Evolutionary conservation across 2,113 vertebrate genomes (phyloP).

Genomic region (Acanthisitta chloris): DNA sequence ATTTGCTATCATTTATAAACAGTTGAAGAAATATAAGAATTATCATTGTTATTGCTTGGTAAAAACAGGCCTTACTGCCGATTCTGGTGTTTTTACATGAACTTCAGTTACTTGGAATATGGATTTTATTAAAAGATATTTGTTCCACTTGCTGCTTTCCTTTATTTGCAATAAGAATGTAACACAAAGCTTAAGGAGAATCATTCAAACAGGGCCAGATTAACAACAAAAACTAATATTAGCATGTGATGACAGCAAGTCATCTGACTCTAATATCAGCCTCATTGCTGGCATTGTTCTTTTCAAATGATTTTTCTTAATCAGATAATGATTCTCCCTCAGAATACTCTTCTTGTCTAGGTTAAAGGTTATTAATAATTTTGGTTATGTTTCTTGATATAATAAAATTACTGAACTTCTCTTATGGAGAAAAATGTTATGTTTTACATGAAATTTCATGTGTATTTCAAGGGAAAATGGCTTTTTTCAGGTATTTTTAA

Average conservation of each 20-base stretch:
- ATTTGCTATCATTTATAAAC: neutral
- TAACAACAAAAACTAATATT: neutral
- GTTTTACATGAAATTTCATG: neutral
- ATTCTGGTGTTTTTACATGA: neutral
- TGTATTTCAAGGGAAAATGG: neutral
- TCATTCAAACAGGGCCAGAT: neutral
- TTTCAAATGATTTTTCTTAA: neutral
- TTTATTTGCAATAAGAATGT: neutral
- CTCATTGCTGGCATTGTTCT: neutral
- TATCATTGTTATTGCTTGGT: neutral
- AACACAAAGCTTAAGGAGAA: neutral
- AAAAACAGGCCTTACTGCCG: neutral
- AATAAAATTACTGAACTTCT: neutral
- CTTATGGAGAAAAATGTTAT: rapidly evolving
- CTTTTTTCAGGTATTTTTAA: neutral
- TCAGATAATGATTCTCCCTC: neutral
- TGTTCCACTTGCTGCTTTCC: neutral
- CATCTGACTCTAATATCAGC: neutral
- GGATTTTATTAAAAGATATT: neutral
- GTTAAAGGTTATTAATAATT: neutral
- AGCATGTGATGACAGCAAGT: neutral
- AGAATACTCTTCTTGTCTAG: neutral
- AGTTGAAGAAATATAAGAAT: neutral
- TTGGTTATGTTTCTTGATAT: neutral
- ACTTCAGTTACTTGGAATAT: neutral